Percentiles rank a stretch among this genome's conserved stretches.
Evolutionary conservation across 2,113 vertebrate genomes (phyloP).

Genomic region (Atlantisia rogersi): DNA sequence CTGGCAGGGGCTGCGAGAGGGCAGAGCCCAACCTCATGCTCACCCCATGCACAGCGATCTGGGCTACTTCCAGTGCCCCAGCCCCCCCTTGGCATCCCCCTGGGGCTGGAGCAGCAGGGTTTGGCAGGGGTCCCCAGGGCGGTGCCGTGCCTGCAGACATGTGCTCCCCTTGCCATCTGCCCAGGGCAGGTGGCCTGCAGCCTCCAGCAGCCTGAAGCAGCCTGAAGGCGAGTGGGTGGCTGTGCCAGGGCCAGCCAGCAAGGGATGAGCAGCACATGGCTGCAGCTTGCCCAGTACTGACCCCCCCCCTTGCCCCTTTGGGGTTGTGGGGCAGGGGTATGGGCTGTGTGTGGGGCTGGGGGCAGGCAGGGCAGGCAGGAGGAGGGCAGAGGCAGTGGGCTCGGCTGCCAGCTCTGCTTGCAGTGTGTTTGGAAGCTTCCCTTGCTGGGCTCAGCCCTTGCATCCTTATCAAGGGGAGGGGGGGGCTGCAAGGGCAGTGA

Average conservation of each 20-base stretch:
- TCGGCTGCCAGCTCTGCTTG: neutral
- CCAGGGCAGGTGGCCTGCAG: neutral
- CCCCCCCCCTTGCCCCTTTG: neutral
- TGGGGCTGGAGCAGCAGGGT: neutral
- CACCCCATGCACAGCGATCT: accelerated
- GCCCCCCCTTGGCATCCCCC: accelerated
- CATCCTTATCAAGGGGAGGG: neutral
- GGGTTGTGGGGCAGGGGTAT: accelerated
- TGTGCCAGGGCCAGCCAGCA: neutral
- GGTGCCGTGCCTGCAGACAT: neutral
- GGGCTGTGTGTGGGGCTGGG: neutral
- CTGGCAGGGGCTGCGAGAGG: neutral
- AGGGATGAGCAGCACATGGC: accelerated
- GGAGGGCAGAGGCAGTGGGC: neutral
- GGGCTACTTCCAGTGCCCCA: neutral
- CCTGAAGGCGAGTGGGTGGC: accelerated
- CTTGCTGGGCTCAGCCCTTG: neutral
- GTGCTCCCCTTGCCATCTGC: neutral
- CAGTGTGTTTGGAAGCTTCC: accelerated
- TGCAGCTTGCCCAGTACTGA: neutral
- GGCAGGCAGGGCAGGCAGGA: neutral
- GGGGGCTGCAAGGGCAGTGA: neutral
- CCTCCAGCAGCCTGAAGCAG: neutral
- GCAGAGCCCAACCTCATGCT: neutral
- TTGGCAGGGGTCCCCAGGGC: neutral